These are phyloP conservation scores for Synergus laeviventris DNA, from an alignment of 2,888 invertebrate species.

Conservation along the genomic window DNA sequence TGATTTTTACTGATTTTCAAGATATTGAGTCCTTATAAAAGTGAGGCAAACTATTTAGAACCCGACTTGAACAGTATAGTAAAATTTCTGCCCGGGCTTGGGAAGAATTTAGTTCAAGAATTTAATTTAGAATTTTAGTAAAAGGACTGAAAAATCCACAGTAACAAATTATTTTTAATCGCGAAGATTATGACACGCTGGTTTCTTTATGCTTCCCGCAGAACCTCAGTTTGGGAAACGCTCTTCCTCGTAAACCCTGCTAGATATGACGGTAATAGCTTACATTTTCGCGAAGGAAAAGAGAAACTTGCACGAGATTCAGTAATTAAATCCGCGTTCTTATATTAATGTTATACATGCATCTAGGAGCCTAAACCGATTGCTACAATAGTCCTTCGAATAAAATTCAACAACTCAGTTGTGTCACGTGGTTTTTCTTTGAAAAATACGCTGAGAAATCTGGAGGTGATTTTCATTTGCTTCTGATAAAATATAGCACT, in stretches of 20 bases:
- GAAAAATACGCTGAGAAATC: background rate
- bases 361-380: conserved; percentile 4
- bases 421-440: background rate
- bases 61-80: no score
- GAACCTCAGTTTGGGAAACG: conserved; percentile 28
- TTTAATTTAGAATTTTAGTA: background rate
- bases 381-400: background rate
- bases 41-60: no score
- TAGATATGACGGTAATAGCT: conserved; percentile 36
- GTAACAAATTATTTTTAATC: conserved; percentile 39
- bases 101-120: no score
- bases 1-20: no score
- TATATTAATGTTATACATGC: conserved; percentile 6
- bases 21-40: no score
- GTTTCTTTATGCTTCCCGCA: conserved; percentile 35
- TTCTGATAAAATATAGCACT: background rate
- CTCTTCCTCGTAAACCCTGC: conserved; percentile 32
- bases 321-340: conserved; percentile 32
- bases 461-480: background rate
- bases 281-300: conserved; percentile 26
- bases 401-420: background rate
- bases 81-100: no score
- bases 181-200: conserved; percentile 35
- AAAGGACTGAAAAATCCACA: conserved; percentile 8
- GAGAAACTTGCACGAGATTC: conserved; percentile 35